Conservation (phyloP, 2,113 vertebrate genomes). For the Ptilonorhynchus violaceus region DNA sequence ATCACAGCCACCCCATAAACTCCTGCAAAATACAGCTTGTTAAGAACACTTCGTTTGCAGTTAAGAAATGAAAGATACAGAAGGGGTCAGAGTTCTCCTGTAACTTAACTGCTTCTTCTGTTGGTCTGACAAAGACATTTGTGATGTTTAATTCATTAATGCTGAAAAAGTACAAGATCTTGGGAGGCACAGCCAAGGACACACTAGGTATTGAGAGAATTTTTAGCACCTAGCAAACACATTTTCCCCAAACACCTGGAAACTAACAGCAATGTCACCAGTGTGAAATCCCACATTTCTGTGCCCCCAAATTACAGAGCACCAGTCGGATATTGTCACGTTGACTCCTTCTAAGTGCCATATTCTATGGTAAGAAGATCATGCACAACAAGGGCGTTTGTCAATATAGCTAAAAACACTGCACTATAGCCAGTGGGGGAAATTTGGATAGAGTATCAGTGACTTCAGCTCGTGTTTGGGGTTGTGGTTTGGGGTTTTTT, state of each 20-base stretch:
- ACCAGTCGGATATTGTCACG: background rate
- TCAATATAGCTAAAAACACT: fast-evolving
- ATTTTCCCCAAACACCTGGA: background rate
- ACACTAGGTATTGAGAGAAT: background rate
- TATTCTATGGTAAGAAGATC: background rate
- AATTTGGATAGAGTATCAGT: background rate
- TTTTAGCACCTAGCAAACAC: background rate
- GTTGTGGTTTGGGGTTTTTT: background rate
- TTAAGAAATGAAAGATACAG: background rate
- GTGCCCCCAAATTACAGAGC: background rate
- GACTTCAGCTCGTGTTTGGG: background rate
- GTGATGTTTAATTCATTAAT: background rate
- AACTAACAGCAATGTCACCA: background rate
- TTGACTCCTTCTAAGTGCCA: background rate
- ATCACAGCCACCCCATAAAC: background rate
- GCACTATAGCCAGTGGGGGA: background rate
- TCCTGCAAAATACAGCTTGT: background rate
- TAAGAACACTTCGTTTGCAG: background rate
- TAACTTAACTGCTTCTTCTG: background rate
- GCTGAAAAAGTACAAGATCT: background rate
- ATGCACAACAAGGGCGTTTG: background rate
- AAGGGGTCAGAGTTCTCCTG: background rate
- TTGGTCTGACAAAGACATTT: background rate
- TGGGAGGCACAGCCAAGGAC: background rate
- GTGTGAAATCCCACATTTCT: background rate